These are phyloP conservation scores for Chloropsis hardwickii DNA, from an alignment of 2,113 vertebrate species.

Conservation along the genomic window DNA sequence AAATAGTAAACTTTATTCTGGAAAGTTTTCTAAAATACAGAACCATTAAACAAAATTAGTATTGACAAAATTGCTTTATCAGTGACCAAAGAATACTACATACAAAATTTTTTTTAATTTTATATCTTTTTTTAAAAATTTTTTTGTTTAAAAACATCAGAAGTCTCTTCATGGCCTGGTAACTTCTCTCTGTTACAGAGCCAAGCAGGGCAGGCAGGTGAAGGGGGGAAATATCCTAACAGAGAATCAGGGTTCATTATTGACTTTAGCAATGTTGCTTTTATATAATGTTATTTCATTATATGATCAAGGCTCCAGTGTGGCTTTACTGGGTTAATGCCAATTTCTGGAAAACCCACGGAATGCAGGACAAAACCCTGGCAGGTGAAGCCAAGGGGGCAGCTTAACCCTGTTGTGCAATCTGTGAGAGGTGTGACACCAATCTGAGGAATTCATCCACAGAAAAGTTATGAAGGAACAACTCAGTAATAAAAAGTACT, in stretches of 20 bases:
- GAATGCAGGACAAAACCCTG: background rate
- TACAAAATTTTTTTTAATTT: background rate
- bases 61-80: background rate
- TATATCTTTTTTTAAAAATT: background rate
- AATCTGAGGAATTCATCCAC: background rate
- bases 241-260: background rate
- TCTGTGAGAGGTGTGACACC: background rate
- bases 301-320: background rate
- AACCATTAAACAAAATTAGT: background rate
- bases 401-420: background rate
- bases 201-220: background rate
- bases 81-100: background rate
- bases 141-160: background rate
- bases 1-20: background rate
- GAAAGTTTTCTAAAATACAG: background rate
- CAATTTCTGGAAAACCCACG: background rate
- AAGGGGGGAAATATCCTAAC: background rate
- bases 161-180: background rate
- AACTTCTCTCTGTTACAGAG: background rate
- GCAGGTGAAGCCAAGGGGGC: background rate
- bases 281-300: background rate
- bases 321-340: background rate
- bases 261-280: background rate
- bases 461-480: background rate
- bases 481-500: background rate